Evolutionary conservation across 2,888 invertebrate genomes (phyloP), one percentile per base, ranked within the genome.

Genomic region (Oxystoma pomonae): DNA sequence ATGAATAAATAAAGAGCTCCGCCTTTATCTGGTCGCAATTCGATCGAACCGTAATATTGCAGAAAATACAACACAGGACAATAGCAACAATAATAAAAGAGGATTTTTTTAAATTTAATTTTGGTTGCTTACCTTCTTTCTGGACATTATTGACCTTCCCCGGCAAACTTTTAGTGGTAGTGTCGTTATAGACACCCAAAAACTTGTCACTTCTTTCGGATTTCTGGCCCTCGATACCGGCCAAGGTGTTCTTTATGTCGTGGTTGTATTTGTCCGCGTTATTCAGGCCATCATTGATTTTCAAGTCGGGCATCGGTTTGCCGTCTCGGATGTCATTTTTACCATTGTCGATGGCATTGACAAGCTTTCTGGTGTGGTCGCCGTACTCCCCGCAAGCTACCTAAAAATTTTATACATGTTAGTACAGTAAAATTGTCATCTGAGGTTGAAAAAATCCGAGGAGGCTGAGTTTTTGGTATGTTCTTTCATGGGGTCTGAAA

Each of bases 341-440:
- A 60, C 95, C 94, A 78, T 93, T 93, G 68, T 90, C 87, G 60
- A 96, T 93, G 5, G 95, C 94, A 7, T 87, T 86, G 3, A 95
- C 94, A 60, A 96, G 82, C 73, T 89, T 91, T 69, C 88, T 86
- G 0, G 90, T 92, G 74, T 95, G 91, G 75, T 95, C 93, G 61
- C 98, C 98, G 77, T 97, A 96, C 80, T 98, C 97, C 0, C 97
- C 97, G 76, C 96, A 95, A 0, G 97, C 95, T 1, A 98, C 95
- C 66, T 66, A 57, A 19, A 55, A 61, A n/a, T n/a, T n/a, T n/a
- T n/a, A n/a, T n/a, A n/a, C n/a, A n/a, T n/a, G n/a, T n/a, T n/a
- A n/a, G n/a, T n/a, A n/a, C n/a, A n/a, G n/a, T n/a, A n/a, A n/a
- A n/a, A n/a, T n/a, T n/a, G n/a, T n/a, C n/a, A n/a, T n/a, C n/a